A percentile compares a stretch with the other conserved stretches of the same genome.
Conservation (phyloP, 2,888 invertebrate genomes). For the Mactromeris polynyma region DNA sequence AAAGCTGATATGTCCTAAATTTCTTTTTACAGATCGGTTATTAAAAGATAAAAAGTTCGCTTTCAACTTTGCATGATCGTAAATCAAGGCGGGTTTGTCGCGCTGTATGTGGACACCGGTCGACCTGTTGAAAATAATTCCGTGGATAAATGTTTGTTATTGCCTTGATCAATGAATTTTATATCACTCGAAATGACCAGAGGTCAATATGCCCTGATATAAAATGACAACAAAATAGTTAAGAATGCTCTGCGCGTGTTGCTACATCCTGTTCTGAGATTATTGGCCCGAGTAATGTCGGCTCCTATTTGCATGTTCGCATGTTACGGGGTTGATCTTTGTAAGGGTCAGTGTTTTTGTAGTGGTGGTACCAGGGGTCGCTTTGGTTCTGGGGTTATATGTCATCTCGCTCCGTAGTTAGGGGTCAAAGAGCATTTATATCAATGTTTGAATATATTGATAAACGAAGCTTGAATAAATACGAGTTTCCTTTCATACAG, state of each 20-base stretch:
- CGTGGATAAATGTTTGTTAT: conserved; percentile 1
- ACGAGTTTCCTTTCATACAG: not conserved
- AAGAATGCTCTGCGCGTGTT: conserved; percentile 37
- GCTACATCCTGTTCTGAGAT: conserved; percentile 5
- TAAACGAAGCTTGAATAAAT: not conserved
- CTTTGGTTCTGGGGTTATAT: conserved; percentile 29
- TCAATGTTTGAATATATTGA: conserved; percentile 36
- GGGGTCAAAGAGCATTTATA: conserved; percentile 52
- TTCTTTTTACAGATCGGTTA: not conserved
- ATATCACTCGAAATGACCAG: conserved; percentile 37
- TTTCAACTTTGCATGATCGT: not conserved
- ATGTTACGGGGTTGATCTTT: conserved; percentile 58
- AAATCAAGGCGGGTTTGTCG: not conserved
- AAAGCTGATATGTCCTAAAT: not conserved
- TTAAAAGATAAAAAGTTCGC: conserved; percentile 10
- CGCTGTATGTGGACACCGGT: not conserved
- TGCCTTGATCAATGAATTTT: conserved; percentile 29
- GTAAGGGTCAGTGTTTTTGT: conserved; percentile 51
- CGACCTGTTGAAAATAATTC: not conserved
- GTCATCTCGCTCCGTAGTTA: conserved; percentile 33
- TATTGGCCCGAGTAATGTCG: conserved; percentile 32
- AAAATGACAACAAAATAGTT: conserved; percentile 37
- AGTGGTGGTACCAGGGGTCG: conserved; percentile 27
- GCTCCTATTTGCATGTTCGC: conserved; percentile 51
- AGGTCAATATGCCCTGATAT: conserved; percentile 13